Base-by-base conservation (phyloP, 2,113 vertebrate genomes). In the Xerus inauris region DNA sequence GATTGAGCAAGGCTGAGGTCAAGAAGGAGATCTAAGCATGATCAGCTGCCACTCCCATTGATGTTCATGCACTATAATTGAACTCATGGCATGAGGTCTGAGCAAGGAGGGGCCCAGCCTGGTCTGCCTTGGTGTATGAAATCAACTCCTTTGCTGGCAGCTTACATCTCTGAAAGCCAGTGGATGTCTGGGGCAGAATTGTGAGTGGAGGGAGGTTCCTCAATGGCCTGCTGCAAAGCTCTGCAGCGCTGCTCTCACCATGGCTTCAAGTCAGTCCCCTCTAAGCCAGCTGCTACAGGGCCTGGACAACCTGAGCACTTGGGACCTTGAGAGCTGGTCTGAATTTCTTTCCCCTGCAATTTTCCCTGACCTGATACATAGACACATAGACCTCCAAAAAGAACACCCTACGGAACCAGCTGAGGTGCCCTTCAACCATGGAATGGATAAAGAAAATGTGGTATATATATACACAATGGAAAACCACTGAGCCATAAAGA, bases 211-310 rank as follows among this genome's bases (percentile, higher is more conserved):
- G 17, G n/a, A 82, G 35, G 40, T 8, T 97, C 71, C 26, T 69
- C 9, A 57, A 3, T 16, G 71, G 40, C 3, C 3, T 1, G 0
- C 13, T 4, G 19, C 28, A 11, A 0, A 0, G 62, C 40, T 45
- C 30, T 40, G 10, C 30, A 9, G 54, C 69, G 76, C 3, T 0
- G 20, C 0, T 0, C 67, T 20, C 64, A 47, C 6, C 2, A 11
- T 35, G 35, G 51, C 73, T 89, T 93, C 94, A 86, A 85, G n/a
- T 80, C 81, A 38, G 87, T 42, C 22, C 47, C 91, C 81, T 57
- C 77, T 1, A 62, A 2, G 8, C 20, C 57, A 67, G 20, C 64
- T 47, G 38, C 95, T 3, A 22, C 57, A 6, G 10, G 67, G 67
- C 75, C 81, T 49, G 32, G 22, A 71, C n/a, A 16, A 91, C 10